Conservation (phyloP, 2,113 vertebrate genomes). For the Baryphthengus martii region DNA sequence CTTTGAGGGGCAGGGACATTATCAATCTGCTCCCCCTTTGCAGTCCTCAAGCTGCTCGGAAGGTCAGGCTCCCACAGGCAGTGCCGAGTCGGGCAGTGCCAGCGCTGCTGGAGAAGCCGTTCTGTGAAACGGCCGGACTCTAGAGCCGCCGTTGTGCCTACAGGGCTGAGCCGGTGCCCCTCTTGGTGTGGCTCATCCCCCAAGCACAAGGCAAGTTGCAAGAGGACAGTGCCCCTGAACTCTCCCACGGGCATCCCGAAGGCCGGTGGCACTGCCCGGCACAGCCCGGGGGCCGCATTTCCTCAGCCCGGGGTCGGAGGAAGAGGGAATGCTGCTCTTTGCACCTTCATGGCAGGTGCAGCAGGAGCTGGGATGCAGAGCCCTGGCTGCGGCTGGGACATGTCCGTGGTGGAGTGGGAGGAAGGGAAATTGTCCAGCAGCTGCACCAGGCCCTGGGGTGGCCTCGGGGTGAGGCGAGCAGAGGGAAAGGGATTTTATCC, state of each 20-base stretch:
- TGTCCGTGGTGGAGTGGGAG: fast-evolving
- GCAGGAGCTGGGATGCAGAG: neutral
- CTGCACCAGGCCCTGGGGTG: neutral
- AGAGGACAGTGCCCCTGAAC: neutral
- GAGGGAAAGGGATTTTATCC: neutral
- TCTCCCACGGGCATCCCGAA: fast-evolving
- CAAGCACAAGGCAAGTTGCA: fast-evolving
- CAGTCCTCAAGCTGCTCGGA: neutral
- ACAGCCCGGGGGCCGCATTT: neutral
- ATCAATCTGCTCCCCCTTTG: neutral
- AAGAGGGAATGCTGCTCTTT: neutral
- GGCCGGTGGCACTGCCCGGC: fast-evolving
- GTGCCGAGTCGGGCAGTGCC: neutral
- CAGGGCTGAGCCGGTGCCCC: neutral
- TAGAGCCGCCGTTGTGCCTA: neutral
- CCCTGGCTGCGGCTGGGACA: fast-evolving
- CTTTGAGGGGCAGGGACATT: neutral
- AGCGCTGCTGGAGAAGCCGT: fast-evolving
- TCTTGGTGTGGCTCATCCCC: fast-evolving
- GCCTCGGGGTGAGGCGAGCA: fast-evolving
- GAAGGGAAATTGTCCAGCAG: neutral
- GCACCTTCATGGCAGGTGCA: neutral
- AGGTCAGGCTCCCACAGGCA: neutral
- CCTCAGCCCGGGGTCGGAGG: neutral
- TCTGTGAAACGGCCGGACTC: neutral